A percentile compares a stretch with the other conserved stretches of the same genome.
These are phyloP conservation scores for Drosophila dunni DNA, from an alignment of 1,140 invertebrate species.

Conservation along the genomic window DNA sequence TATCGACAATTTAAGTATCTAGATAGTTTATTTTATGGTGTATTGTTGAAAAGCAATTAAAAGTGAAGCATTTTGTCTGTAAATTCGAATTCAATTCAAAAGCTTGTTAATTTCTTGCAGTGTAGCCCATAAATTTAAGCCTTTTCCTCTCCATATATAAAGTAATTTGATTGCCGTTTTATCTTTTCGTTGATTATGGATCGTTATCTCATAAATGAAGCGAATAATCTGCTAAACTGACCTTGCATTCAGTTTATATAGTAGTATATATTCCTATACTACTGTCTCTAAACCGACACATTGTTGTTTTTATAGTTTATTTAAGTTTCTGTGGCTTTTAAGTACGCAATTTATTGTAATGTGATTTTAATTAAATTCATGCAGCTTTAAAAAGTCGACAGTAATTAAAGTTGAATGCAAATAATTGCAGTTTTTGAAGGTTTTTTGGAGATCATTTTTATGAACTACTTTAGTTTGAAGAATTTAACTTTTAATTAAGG, in stretches of 20 bases:
- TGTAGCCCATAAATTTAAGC: neutral
- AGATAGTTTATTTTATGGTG: no score
- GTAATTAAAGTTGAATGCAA: constrained; percentile 1
- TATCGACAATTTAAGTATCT: neutral
- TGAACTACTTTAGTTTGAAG: neutral
- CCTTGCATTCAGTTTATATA: constrained; percentile 26
- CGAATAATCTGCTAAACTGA: neutral
- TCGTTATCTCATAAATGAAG: constrained; percentile 15
- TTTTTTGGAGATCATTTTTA: neutral
- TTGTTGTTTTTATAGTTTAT: constrained; percentile 10
- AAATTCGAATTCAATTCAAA: neutral
- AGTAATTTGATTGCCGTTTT: neutral
- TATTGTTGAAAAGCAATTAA: no score
- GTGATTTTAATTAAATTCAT: constrained; percentile 10
- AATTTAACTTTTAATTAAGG: neutral
- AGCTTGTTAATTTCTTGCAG: neutral
- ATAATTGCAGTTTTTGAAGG: constrained; percentile 3
- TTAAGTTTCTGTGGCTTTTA: constrained; percentile 7
- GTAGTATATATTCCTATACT: no score
- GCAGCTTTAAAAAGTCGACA: neutral
- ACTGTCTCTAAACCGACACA: neutral
- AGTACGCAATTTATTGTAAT: constrained; percentile 16
- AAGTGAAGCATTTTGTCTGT: no score
- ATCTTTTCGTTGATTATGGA: neutral
- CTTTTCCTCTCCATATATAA: neutral